Conservation (phyloP, 2,113 vertebrate genomes). For the Indri indri region DNA sequence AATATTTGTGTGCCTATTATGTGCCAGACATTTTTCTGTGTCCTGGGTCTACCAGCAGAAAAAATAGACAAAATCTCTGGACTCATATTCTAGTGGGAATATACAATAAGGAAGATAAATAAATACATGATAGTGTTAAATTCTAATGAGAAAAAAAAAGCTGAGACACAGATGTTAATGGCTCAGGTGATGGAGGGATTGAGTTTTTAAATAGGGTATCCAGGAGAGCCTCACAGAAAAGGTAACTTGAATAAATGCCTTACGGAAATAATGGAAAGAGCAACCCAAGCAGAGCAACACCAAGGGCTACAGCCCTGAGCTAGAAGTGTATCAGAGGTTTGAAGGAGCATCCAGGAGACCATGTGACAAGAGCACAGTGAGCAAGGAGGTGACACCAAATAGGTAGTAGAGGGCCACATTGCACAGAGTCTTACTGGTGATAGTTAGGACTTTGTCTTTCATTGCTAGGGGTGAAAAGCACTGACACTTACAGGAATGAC, state of each 20-base stretch:
- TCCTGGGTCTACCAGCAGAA: not conserved
- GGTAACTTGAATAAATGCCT: not conserved
- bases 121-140: not conserved
- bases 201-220: not conserved
- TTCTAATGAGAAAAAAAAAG: not conserved
- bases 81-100: not conserved
- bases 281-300: not conserved
- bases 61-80: not conserved
- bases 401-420: not conserved
- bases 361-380: not conserved
- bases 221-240: not conserved
- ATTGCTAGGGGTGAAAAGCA: not conserved
- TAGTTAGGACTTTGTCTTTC: not conserved
- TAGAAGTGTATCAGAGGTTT: not conserved
- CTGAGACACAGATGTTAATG: not conserved
- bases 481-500: not conserved
- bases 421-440: not conserved
- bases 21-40: not conserved
- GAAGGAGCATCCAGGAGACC: not conserved
- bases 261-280: not conserved
- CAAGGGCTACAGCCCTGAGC: not conserved
- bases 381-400: not conserved
- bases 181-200: not conserved
- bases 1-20: not conserved
- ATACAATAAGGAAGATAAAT: not conserved